Evolutionary conservation across 1,140 invertebrate genomes (phyloP), one percentile per base, ranked within the genome.

Genomic region (Tribolium madens): DNA sequence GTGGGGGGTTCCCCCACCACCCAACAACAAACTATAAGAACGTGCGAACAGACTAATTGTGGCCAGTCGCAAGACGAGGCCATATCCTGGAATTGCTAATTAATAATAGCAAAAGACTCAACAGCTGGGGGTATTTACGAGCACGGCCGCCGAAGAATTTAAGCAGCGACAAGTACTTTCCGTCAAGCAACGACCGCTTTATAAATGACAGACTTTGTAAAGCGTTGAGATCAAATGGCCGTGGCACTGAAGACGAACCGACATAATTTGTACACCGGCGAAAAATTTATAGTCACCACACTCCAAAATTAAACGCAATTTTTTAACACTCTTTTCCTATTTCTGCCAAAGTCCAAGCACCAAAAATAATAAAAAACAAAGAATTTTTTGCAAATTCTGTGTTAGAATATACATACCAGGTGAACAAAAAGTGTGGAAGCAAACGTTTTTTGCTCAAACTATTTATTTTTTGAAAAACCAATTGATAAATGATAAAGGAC

Each of bases 111-210:
- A 42, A n/a, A 42, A n/a, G 9, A 10, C 9, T 42, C 36, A 42
- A 42, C 36, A 42, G 36, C 26, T 64, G n/a, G 26, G 15, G 53
- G 13, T 3, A 52, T 52, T 52, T 52, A 4, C 48, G 50, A 68
- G n/a, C n/a, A n/a, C 17, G 15, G 46, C 3, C 46, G 46, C 4
- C 10, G 48, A 50, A 50, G 48, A 50, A 50, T n/a, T 50, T 50
- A 50, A 15, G 13, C 48, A n/a, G 13, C 46, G 13, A 47, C 46
- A 47, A 60, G 53, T 33, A 60, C 53, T 17, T 14, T 12, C 26
- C 53, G 60, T 17, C 60, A 42, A 68, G 3, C 60, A 31, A 68
- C 57, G 52, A 57, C 52, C 13, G 52, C 52, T 21, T 57, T 57
- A 18, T 57, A 57, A 57, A 17, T 21, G 52, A 17, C 52, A 21